Conservation (phyloP, 2,888 invertebrate genomes). For the Elegia similella region DNA sequence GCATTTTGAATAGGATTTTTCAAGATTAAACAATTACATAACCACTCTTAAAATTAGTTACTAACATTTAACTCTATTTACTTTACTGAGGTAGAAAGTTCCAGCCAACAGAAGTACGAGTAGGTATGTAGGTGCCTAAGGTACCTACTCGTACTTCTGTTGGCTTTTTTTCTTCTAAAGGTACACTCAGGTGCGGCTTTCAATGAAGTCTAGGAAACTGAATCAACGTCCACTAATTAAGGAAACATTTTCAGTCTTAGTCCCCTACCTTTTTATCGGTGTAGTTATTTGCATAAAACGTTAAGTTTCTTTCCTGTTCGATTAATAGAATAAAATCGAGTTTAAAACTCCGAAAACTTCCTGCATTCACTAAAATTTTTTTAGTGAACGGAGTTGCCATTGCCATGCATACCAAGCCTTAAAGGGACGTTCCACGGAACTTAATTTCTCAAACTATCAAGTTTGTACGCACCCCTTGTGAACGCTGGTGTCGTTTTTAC, state of each 20-base stretch:
- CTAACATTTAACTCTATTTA: too few species aligned
- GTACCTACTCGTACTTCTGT: too few species aligned
- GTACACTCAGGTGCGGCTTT: too few species aligned
- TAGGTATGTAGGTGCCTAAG: too few species aligned
- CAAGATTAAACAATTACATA: too few species aligned
- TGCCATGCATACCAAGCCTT: background rate
- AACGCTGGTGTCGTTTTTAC: too few species aligned
- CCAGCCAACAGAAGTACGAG: too few species aligned
- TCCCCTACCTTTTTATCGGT: background rate
- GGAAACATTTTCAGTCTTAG: background rate
- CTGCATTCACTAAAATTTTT: conserved; percentile 1
- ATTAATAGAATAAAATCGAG: conserved; percentile 3
- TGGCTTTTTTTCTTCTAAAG: too few species aligned
- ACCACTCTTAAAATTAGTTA: too few species aligned
- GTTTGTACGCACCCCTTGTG: background rate
- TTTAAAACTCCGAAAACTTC: background rate
- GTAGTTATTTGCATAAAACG: background rate
- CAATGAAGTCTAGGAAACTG: background rate
- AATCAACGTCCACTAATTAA: background rate
- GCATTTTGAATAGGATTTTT: too few species aligned
- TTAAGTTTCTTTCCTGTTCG: conserved; percentile 4
- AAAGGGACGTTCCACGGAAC: background rate
- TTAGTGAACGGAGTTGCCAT: conserved; percentile 2
- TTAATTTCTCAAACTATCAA: background rate
- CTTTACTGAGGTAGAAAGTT: too few species aligned